phyloP scores from a whole-genome alignment of 2,888 invertebrate species.

The Macrostomum cliftonense region DNA sequence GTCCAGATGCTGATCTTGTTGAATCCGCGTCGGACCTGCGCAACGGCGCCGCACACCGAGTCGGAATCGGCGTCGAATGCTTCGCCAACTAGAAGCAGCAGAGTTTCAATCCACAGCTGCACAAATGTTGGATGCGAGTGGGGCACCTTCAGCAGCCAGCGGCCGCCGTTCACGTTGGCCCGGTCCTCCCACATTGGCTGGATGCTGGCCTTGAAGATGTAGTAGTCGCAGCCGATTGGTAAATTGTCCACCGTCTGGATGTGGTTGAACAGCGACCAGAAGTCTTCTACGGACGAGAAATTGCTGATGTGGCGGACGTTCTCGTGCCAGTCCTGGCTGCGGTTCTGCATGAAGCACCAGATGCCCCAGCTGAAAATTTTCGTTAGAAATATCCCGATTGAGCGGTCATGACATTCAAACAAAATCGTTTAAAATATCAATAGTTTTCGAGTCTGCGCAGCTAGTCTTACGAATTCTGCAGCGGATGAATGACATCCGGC shows the following conservation, averaged over 20 bases:
- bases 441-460: too few relatives aligned
- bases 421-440: too few relatives aligned
- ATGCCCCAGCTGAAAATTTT: slow-evolving; percentile 67
- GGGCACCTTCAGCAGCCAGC: slow-evolving; percentile 6
- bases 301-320: slow-evolving; percentile 77
- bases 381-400: too few relatives aligned
- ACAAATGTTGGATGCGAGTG: not conserved
- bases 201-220: slow-evolving; percentile 5
- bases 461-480: too few relatives aligned
- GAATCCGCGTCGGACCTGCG: slow-evolving; percentile 69
- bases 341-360: slow-evolving; percentile 87
- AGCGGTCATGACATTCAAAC: too few relatives aligned
- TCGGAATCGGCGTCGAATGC: slow-evolving; percentile 75
- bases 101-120: slow-evolving; percentile 26
- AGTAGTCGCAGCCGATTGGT: slow-evolving; percentile 3
- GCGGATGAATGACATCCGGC: too few relatives aligned
- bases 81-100: slow-evolving; percentile 65
- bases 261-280: slow-evolving; percentile 50
- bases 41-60: slow-evolving; percentile 80
- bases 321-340: slow-evolving; percentile 66
- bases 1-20: slow-evolving; percentile 48
- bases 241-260: not conserved
- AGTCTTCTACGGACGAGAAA: slow-evolving; percentile 93
- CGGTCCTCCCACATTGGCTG: slow-evolving; percentile 13
- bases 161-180: slow-evolving; percentile 10